These are phyloP conservation scores for Acyrthosiphon pisum DNA, from an alignment of 1,140 invertebrate species.

Conservation along the genomic window DNA sequence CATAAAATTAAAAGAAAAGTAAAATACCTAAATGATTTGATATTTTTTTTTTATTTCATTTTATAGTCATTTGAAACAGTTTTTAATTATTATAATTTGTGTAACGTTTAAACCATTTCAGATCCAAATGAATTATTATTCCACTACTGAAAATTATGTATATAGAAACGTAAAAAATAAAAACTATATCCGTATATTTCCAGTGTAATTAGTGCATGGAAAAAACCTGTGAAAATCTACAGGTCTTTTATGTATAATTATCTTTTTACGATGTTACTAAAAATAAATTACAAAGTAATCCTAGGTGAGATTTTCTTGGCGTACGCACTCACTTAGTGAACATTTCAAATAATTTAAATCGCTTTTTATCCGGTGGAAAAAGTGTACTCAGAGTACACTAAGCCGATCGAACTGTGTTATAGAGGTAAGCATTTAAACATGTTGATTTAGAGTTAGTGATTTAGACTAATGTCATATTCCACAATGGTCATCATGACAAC, in stretches of 20 bases:
- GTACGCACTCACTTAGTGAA: background rate
- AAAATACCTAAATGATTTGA: background rate
- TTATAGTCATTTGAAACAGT: background rate
- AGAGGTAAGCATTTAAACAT: background rate
- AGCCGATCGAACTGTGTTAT: background rate
- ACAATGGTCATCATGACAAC: background rate
- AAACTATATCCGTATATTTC: background rate
- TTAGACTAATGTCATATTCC: background rate
- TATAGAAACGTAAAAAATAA: background rate
- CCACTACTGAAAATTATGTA: background rate
- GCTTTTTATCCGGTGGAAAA: too few species aligned
- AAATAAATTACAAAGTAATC: constrained; percentile 28
- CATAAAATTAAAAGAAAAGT: background rate
- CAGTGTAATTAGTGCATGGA: background rate
- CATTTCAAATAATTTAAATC: background rate
- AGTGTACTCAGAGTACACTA: background rate
- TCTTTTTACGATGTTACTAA: constrained; percentile 24
- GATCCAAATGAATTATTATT: background rate
- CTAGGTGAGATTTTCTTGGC: background rate
- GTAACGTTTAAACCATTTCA: background rate
- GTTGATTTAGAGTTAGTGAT: background rate
- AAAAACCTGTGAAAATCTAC: background rate
- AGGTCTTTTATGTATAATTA: background rate
- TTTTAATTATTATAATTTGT: background rate
- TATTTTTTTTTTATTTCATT: background rate